phyloP scores from a whole-genome alignment of 2,888 invertebrate species.

The Linyphia triangularis region DNA sequence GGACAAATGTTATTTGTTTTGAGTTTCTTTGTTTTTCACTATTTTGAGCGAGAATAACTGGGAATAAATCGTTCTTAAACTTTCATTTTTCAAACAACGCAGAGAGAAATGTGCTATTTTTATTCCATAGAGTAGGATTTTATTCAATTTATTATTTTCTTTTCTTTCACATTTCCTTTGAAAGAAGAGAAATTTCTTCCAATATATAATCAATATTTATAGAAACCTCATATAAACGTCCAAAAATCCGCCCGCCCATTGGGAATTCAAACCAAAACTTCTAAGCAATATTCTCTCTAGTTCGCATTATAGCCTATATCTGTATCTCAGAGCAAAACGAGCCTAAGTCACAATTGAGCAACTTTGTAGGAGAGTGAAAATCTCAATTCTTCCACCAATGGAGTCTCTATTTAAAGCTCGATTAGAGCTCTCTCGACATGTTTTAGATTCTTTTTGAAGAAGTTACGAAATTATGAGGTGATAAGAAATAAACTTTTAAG shows the following conservation, averaged over 20 bases:
- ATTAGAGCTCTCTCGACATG: too few relatives aligned
- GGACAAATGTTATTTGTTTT: neutral
- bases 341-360: too few relatives aligned
- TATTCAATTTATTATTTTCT: neutral
- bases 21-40: neutral
- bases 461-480: too few relatives aligned
- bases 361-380: too few relatives aligned
- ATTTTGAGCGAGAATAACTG: neutral
- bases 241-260: neutral
- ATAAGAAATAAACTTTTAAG: too few relatives aligned
- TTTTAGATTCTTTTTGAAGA: too few relatives aligned
- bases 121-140: neutral
- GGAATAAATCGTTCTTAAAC: slow-evolving; percentile 3
- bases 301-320: neutral
- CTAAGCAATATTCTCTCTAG: neutral
- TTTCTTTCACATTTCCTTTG: neutral
- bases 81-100: neutral
- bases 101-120: neutral
- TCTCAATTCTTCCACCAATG: too few relatives aligned
- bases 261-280: neutral
- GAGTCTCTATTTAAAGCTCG: too few relatives aligned
- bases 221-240: neutral
- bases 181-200: neutral
- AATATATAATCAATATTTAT: neutral
- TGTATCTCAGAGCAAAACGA: neutral